phyloP scores from a whole-genome alignment of 1,140 invertebrate species.

The Mesaphorura yosii region DNA sequence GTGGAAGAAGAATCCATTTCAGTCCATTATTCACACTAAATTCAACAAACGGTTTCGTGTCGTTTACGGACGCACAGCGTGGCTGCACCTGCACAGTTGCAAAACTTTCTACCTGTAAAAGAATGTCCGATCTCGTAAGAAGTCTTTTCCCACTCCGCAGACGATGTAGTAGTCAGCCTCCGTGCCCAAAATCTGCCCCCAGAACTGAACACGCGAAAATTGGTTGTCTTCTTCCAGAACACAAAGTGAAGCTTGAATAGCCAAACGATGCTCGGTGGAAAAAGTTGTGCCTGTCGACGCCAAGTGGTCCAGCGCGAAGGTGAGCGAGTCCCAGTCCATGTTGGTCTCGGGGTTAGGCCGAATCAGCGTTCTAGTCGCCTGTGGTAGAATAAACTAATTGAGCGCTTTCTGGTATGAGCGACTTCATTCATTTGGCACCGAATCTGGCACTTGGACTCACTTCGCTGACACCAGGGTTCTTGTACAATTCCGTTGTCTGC shows the following conservation, averaged over 20 bases:
- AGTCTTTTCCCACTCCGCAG: constrained; percentile 56
- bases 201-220: constrained; percentile 57
- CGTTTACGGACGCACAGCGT: no score
- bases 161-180: constrained; percentile 59
- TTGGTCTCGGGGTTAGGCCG: no score
- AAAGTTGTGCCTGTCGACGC: constrained; percentile 48
- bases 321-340: constrained; percentile 26
- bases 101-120: constrained; percentile 47
- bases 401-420: no score
- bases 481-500: no score
- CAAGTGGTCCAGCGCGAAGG: constrained; percentile 35
- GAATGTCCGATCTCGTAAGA: constrained; percentile 48
- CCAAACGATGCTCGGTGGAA: constrained; percentile 49
- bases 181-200: constrained; percentile 56
- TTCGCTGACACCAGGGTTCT: no score
- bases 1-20: constrained; percentile 23
- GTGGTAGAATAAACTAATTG: no score
- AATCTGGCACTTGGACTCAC: no score
- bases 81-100: no score
- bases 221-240: constrained; percentile 62
- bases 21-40: constrained; percentile 16
- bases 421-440: no score
- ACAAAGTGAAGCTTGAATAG: constrained; percentile 55
- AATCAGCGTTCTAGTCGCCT: no score
- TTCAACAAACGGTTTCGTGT: background rate